A percentile compares a stretch with the other conserved stretches of the same genome.
Evolutionary conservation across 2,888 invertebrate species (phyloP).

Genomic region (Drosophila nigricruria): DNA sequence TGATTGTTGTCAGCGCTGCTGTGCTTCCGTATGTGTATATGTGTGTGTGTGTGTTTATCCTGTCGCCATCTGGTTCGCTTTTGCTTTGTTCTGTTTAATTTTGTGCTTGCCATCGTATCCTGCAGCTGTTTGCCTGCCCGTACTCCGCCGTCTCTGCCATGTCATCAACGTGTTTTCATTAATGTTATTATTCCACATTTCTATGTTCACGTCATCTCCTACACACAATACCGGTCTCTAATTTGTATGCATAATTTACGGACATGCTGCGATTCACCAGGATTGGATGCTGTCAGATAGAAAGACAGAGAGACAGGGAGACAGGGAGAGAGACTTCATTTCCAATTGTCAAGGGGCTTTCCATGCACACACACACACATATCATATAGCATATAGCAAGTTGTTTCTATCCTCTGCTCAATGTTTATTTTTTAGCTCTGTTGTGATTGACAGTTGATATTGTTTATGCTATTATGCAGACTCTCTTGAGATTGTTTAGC

Average conservation of each 20-base stretch:
- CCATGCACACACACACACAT: slow-evolving; percentile 8
- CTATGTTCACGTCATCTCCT: slow-evolving; percentile 71
- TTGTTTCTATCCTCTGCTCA: slow-evolving; percentile 5
- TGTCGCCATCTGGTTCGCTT: slow-evolving; percentile 73
- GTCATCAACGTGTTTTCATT: slow-evolving; percentile 76
- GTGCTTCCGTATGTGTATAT: slow-evolving; percentile 40
- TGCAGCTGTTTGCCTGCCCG: slow-evolving; percentile 65
- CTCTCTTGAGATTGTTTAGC: slow-evolving; percentile 23
- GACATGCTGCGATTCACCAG: slow-evolving; percentile 29
- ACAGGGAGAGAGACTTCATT: slow-evolving; percentile 6
- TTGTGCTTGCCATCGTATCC: slow-evolving; percentile 70
- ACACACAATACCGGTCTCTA: slow-evolving; percentile 62
- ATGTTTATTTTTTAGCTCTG: slow-evolving; percentile 31
- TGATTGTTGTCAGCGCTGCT: slow-evolving; percentile 65
- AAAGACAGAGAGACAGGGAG: not conserved
- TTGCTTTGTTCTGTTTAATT: slow-evolving; percentile 78
- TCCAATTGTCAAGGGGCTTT: slow-evolving; percentile 53
- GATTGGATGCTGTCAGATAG: slow-evolving; percentile 1
- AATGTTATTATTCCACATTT: slow-evolving; percentile 80
- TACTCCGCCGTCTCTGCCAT: slow-evolving; percentile 18
- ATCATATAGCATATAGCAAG: not conserved
- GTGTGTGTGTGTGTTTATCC: slow-evolving; percentile 56
- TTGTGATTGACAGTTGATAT: slow-evolving; percentile 44
- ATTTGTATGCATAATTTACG: slow-evolving; percentile 79
- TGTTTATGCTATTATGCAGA: slow-evolving; percentile 24